Base-by-base conservation (phyloP, 2,113 vertebrate species). In the Stigmatopora nigra region DNA sequence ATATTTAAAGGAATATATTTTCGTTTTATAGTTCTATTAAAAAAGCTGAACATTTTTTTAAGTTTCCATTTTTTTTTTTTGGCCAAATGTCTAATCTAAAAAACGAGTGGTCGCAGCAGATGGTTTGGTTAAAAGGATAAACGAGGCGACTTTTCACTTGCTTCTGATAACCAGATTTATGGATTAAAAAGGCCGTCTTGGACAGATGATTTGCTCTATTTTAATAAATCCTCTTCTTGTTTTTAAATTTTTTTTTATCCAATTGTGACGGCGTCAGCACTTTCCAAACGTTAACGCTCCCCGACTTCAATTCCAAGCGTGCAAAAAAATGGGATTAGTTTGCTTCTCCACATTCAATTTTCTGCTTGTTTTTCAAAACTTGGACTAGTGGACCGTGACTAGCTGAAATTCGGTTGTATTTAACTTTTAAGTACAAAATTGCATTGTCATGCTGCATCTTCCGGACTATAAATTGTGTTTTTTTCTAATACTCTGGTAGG, bases 231-330 rank as follows among this genome's bases (percentile, higher is more conserved):
- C 58, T 35, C 64, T 68, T 69, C 38, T 41, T 41, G 6, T 41
- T 60, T 11, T 8, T n/a, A n/a, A n/a, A n/a, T n/a, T 6, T 7
- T 36, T 60, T 38, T 19, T 44, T 44, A 15, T 60, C 9, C 12
- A 15, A n/a, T 2, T 19, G 11, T 19, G 36, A 0, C 10, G 17
- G 17, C 6, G 36, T 60, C 58, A 71, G 76, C 61, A 52, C 63
- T 70, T 76, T 66, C 65, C 71, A 76, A 76, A 44, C 12, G 70
- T 74, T 73, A 79, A 79, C 76, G 61, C 51, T n/a, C n/a, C n/a
- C 20, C 38, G 20, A 63, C 20, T 69, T 77, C 60, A 53, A 1
- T 63, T 48, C 61, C 46, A 51, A 25, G 45, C 25, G 60, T 12
- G 19, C 35, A 47, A 36, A 35, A 35, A 25, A 47, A 19, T 22